phyloP scores from a whole-genome alignment of 2,113 vertebrate genomes.

The Cynocephalus volans region DNA sequence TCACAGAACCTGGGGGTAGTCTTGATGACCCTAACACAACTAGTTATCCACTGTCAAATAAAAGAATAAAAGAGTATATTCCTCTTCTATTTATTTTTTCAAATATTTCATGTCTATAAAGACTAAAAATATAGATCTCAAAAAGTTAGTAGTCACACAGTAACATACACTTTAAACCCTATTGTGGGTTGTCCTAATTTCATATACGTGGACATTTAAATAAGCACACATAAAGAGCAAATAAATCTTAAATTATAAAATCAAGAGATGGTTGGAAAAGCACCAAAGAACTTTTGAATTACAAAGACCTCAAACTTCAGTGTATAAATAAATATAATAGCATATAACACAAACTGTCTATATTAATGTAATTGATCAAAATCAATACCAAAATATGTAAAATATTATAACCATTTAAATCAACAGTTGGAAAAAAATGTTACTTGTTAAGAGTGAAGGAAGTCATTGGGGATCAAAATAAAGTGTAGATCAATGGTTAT shows the following conservation, averaged over 20 bases:
- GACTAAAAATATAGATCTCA: conserved; percentile 26
- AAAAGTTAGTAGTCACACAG: neutral
- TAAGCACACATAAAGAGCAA: conserved; percentile 10
- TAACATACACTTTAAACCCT: conserved; percentile 36
- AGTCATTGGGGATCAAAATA: neutral
- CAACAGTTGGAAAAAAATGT: neutral
- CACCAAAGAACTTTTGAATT: neutral
- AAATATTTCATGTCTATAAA: conserved; percentile 21
- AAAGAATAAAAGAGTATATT: neutral
- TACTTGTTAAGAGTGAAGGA: neutral
- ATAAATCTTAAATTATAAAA: conserved; percentile 46
- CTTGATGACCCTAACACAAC: neutral
- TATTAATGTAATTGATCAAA: conserved; percentile 4
- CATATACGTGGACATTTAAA: neutral
- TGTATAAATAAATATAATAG: neutral
- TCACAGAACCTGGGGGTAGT: neutral
- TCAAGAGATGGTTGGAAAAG: neutral
- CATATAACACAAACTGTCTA: neutral
- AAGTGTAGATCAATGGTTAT: neutral
- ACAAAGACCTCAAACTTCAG: neutral
- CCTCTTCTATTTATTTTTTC: neutral
- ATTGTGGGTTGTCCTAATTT: conserved; percentile 49
- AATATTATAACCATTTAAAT: neutral
- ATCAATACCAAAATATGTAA: neutral
- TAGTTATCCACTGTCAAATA: neutral